phyloP scores from a whole-genome alignment of 2,888 invertebrate species.

The Diplolepis rosae region DNA sequence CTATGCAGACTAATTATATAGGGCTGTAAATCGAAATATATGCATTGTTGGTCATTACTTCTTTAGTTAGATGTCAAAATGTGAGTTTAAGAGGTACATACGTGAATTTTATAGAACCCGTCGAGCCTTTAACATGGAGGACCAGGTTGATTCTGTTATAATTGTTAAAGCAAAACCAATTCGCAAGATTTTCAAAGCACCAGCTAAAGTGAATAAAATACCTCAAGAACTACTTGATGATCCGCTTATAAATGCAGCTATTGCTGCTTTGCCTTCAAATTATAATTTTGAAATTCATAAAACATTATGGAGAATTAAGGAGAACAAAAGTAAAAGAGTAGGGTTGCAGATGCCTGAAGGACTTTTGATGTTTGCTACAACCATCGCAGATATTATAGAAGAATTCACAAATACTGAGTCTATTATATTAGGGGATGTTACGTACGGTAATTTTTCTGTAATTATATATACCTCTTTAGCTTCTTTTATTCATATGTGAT shows the following conservation, averaged over 20 bases:
- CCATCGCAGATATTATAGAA: slow-evolving; percentile 94
- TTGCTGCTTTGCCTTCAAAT: slow-evolving; percentile 88
- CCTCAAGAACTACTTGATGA: slow-evolving; percentile 87
- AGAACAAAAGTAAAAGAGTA: slow-evolving; percentile 88
- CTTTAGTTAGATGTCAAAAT: too few relatives aligned
- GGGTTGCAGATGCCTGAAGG: slow-evolving; percentile 99
- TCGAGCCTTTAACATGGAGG: slow-evolving; percentile 56
- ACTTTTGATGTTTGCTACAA: slow-evolving; percentile 92
- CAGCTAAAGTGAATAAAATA: slow-evolving; percentile 85
- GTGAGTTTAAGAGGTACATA: too few relatives aligned
- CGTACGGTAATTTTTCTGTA: slow-evolving; percentile 80
- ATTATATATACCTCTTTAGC: too few relatives aligned
- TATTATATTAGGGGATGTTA: slow-evolving; percentile 98
- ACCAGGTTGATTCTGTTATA: slow-evolving; percentile 74
- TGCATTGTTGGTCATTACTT: too few relatives aligned
- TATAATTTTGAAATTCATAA: slow-evolving; percentile 99
- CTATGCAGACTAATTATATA: too few relatives aligned
- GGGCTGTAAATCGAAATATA: too few relatives aligned
- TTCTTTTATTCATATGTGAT: too few relatives aligned
- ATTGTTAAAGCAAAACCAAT: slow-evolving; percentile 87
- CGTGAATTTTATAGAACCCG: too few relatives aligned
- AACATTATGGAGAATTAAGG: slow-evolving; percentile 95
- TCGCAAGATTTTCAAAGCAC: slow-evolving; percentile 86
- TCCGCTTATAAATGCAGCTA: slow-evolving; percentile 82
- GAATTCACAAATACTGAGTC: slow-evolving; percentile 91